Conservation (phyloP, 2,888 invertebrate genomes). For the Herminia tarsipennalis region DNA sequence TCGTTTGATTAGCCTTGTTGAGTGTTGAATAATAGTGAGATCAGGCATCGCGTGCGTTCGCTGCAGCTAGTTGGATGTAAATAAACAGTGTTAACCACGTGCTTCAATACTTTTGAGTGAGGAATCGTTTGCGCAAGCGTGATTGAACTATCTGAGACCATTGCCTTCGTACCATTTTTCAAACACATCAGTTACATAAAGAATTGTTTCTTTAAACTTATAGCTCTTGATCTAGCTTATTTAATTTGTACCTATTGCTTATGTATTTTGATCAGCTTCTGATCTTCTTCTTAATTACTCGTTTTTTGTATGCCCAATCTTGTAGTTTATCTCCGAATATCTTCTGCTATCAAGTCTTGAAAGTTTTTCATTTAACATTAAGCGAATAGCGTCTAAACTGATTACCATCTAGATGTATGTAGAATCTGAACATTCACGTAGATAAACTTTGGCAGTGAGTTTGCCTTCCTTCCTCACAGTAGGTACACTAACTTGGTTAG, state of each 20-base stretch:
- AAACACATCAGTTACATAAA: conserved; percentile 17
- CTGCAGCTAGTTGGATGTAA: conserved; percentile 53
- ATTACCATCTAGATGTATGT: too few species aligned
- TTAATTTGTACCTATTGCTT: too few species aligned
- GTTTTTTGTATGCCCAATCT: too few species aligned
- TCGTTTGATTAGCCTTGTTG: conserved; percentile 13
- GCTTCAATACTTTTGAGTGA: conserved; percentile 24
- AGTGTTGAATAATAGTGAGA: conserved; percentile 23
- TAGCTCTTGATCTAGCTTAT: too few species aligned
- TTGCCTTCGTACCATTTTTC: conserved; percentile 20
- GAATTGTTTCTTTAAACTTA: conserved; percentile 11
- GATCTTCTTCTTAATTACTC: too few species aligned
- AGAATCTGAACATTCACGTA: too few species aligned
- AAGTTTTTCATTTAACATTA: too few species aligned
- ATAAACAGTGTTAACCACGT: conserved; percentile 60
- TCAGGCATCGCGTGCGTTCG: conserved; percentile 32
- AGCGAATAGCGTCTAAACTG: too few species aligned
- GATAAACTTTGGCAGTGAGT: not conserved
- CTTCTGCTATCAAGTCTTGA: too few species aligned
- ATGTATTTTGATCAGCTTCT: too few species aligned
- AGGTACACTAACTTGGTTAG: not conserved
- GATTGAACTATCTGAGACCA: conserved; percentile 22
- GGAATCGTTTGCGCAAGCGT: conserved; percentile 30
- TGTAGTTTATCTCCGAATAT: too few species aligned
- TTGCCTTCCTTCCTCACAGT: not conserved